These are phyloP conservation scores for Copidosoma floridanum DNA, from an alignment of 1,140 invertebrate species.

Conservation along the genomic window DNA sequence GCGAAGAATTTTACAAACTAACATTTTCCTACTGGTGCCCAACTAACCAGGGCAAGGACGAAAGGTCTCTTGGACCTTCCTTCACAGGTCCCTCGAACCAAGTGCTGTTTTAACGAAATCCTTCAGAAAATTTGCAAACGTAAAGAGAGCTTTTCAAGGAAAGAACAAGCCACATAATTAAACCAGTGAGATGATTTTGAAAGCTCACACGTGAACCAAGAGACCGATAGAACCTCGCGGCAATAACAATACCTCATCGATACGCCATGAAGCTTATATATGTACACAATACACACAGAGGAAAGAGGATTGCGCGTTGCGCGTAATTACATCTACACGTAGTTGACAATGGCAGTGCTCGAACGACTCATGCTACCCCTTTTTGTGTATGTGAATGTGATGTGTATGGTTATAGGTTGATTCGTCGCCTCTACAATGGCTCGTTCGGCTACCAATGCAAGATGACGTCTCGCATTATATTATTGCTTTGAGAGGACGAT, in stretches of 20 bases:
- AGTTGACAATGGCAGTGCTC: constrained; percentile 14
- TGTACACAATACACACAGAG: constrained; percentile 37
- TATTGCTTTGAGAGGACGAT: too few species aligned
- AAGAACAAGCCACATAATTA: background rate
- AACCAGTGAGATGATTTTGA: constrained; percentile 10
- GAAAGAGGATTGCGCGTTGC: too few species aligned
- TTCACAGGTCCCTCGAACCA: too few species aligned
- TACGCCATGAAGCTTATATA: too few species aligned
- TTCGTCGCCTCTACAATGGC: constrained; percentile 47
- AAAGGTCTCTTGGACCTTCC: too few species aligned
- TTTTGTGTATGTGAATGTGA: constrained; percentile 38
- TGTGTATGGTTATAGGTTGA: constrained; percentile 49
- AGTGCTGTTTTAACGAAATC: too few species aligned
- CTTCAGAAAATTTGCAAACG: too few species aligned
- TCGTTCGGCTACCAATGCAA: constrained; percentile 31
- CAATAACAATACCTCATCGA: constrained; percentile 54
- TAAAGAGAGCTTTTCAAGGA: too few species aligned
- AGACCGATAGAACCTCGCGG: constrained; percentile 34
- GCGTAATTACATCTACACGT: constrained; percentile 53
- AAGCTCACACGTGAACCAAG: background rate
- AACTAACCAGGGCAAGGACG: too few species aligned
- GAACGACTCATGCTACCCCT: constrained; percentile 45
- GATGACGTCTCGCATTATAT: constrained; percentile 30
- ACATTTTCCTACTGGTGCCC: too few species aligned
- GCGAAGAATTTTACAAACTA: background rate